These are phyloP conservation scores for Zygaena filipendulae DNA, from an alignment of 2,888 invertebrate species.

Conservation along the genomic window DNA sequence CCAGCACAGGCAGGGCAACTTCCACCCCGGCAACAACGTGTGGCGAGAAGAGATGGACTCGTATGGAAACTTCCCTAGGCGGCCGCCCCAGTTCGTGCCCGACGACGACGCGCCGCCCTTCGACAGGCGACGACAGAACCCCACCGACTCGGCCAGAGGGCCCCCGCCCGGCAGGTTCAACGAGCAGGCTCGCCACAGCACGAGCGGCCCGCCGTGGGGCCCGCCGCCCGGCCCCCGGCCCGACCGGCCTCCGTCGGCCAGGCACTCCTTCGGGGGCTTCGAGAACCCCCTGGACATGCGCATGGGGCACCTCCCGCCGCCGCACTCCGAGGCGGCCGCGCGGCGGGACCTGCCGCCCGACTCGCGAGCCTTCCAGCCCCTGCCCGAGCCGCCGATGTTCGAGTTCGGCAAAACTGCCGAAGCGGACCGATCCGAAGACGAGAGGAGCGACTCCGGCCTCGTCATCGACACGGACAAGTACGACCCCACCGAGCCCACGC, in stretches of 20 bases:
- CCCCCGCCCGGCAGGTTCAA: constrained; percentile 12
- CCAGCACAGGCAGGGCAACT: constrained; percentile 23
- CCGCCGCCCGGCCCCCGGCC: constrained; percentile 18
- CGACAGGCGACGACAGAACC: constrained; percentile 19
- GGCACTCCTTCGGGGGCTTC: constrained; percentile 40
- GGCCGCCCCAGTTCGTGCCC: constrained; percentile 29
- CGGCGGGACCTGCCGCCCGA: constrained; percentile 17
- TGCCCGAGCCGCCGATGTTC: constrained; percentile 44
- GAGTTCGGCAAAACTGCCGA: constrained; percentile 39
- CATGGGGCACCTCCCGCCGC: constrained; percentile 23
- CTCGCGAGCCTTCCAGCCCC: constrained; percentile 25
- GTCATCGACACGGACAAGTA: constrained; percentile 70
- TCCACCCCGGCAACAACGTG: constrained; percentile 19
- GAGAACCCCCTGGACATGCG: constrained; percentile 49
- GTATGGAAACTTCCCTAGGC: constrained; percentile 28
- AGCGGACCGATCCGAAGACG: constrained; percentile 52
- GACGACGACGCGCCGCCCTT: constrained; percentile 25
- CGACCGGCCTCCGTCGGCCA: constrained; percentile 19
- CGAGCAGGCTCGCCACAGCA: constrained; percentile 19
- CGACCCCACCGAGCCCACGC: constrained; percentile 65
- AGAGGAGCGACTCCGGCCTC: constrained; percentile 65
- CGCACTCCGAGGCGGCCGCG: constrained; percentile 65
- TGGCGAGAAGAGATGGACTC: constrained; percentile 27
- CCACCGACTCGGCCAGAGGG: constrained; percentile 16
- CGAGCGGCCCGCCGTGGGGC: constrained; percentile 26